These are phyloP conservation scores for Allygus modestus DNA, from an alignment of 2,888 invertebrate species.

Conservation along the genomic window DNA sequence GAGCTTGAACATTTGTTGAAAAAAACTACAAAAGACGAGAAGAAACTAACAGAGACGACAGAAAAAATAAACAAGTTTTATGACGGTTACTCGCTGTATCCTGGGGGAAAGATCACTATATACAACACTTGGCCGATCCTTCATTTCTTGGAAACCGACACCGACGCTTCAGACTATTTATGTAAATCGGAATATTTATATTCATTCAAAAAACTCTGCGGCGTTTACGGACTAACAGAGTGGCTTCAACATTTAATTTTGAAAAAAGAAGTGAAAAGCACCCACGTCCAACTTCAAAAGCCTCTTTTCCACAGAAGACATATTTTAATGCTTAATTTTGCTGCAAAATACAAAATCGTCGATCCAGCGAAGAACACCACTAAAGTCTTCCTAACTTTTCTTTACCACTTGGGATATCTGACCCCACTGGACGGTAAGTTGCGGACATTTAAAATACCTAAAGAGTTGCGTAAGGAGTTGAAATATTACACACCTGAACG, in stretches of 20 bases:
- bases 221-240: slow-evolving; percentile 16
- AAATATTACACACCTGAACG: not conserved
- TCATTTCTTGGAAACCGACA: slow-evolving; percentile 3
- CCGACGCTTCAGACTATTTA: not conserved
- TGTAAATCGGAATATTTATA: not conserved
- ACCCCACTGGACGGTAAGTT: not conserved
- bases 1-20: not conserved
- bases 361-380: slow-evolving; percentile 1
- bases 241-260: slow-evolving; percentile 27
- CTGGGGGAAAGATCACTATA: not conserved
- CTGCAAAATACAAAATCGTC: not conserved
- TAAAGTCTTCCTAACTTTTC: not conserved
- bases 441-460: slow-evolving; percentile 5
- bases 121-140: slow-evolving; percentile 5
- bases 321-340: slow-evolving; percentile 8
- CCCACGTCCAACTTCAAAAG: not conserved
- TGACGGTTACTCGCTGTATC: not conserved
- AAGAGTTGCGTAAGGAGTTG: slow-evolving; percentile 1
- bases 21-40: not conserved
- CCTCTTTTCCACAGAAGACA: not conserved
- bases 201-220: not conserved
- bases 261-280: slow-evolving; percentile 13
- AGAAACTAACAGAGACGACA: not conserved
- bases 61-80: not conserved
- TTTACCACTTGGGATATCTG: slow-evolving; percentile 12